Percentiles rank a stretch among this genome's conserved stretches.
Evolutionary conservation across 2,113 vertebrate genomes (phyloP).

Genomic region (Hystrix cristata): DNA sequence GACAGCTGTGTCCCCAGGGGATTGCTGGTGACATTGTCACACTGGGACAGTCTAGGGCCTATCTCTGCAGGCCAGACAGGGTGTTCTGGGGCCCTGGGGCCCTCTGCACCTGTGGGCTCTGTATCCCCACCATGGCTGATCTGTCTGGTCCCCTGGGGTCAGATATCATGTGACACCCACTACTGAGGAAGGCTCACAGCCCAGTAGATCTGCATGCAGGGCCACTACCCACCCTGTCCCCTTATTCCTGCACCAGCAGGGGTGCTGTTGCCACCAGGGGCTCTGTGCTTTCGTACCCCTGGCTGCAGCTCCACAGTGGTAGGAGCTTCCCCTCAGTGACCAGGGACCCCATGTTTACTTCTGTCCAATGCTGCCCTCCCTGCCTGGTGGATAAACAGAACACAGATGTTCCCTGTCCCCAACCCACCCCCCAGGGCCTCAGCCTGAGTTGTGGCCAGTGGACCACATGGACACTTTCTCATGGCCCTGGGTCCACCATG

Average conservation of each 20-base stretch:
- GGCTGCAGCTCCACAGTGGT: neutral
- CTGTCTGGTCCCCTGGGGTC: neutral
- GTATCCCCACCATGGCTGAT: neutral
- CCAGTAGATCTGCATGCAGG: neutral
- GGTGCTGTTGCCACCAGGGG: neutral
- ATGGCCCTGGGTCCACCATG: accelerated
- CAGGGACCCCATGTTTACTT: neutral
- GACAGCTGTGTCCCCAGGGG: neutral
- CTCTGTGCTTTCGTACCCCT: neutral
- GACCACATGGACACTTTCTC: too few relatives aligned
- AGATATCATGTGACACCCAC: neutral
- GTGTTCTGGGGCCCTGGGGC: accelerated
- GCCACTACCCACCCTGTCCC: neutral
- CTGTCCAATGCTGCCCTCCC: neutral
- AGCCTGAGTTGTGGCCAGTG: accelerated
- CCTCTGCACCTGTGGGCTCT: too few relatives aligned
- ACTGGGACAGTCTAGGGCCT: accelerated
- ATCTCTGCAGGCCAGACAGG: too few relatives aligned
- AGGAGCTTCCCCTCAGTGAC: too few relatives aligned
- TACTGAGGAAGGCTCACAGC: neutral
- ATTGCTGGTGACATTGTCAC: neutral
- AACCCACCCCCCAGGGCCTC: too few relatives aligned
- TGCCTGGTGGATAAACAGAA: neutral
- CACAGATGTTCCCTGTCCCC: neutral
- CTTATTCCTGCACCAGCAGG: neutral